Evolutionary conservation across 2,797 vertebrate species (phyloP), one percentile per base, ranked within the genome.

Genomic region (Anas georgica): DNA sequence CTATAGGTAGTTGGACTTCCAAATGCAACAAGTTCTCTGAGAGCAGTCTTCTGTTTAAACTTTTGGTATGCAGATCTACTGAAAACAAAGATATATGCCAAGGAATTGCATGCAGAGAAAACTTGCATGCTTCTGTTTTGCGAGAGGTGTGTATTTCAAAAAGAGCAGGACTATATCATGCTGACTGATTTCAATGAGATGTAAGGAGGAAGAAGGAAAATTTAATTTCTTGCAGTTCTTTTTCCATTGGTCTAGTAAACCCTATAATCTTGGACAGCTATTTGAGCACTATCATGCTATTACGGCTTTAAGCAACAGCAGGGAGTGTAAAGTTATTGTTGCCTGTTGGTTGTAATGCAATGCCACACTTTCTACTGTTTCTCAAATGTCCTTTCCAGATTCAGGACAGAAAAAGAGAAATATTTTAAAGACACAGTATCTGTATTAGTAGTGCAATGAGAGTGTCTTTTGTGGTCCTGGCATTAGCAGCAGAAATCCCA

Each of bases 361-460:
- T 54, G 20, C 18, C 41, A 50, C 2, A 1, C 21, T 77, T 62
- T 10, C 0, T 0, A 8, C 14, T 20, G 2, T 28, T 80, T 63
- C 35, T 77, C 58, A 67, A 29, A 31, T 0, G 1, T 37, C 26
- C 21, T 33, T 56, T 73, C 23, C 33, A 82, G 45, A 33, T 35
- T 68, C 12, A 43, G 63, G 22, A 59, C 39, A 64, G 31, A 21
- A 81, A 41, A 60, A 28, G 3, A 74, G 20, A 22, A 78, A 2
- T 26, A 18, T 31, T 54, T 83, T 54, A 60, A 46, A 64, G 39
- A 22, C 12, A 37, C 13, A 28, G 9, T 21, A 8, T 20, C 35
- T 68, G 4, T 58, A 16, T 54, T 33, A 67, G n/a, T 33, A 37
- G 13, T 35, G 26, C 10, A 68, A 22, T 10, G 29, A 22, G 3